Percentiles rank a stretch among this genome's conserved stretches.
Conservation (phyloP, 2,797 vertebrate genomes). For the Crenichthys baileyi region DNA sequence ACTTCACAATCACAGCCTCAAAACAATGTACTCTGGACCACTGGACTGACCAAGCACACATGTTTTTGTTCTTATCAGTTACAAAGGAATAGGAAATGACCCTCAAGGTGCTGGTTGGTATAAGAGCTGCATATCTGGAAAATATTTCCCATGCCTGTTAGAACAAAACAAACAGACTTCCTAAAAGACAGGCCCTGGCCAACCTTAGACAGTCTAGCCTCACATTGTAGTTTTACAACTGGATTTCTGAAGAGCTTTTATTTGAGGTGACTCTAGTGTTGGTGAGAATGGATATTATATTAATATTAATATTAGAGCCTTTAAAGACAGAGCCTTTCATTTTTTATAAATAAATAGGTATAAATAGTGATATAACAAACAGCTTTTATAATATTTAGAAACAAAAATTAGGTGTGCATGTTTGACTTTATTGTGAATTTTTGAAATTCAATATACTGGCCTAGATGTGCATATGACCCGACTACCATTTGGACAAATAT, state of each 20-base stretch:
- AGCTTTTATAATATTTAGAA: neutral
- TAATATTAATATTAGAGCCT: neutral
- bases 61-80: constrained; percentile 53
- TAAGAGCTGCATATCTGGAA: constrained; percentile 27
- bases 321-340: neutral
- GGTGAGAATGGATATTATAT: neutral
- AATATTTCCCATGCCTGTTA: constrained; percentile 48
- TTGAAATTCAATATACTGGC: neutral
- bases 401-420: neutral
- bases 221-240: neutral
- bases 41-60: constrained; percentile 37
- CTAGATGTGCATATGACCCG: no score
- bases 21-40: constrained; percentile 64
- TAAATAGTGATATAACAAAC: no score
- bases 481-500: neutral
- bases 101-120: constrained; percentile 31
- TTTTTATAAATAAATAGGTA: neutral
- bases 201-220: neutral
- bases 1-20: constrained; percentile 44
- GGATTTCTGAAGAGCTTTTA: neutral
- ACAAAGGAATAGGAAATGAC: constrained; percentile 57
- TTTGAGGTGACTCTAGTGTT: neutral
- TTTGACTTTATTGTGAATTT: neutral
- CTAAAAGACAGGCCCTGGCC: neutral
- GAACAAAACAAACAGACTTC: constrained; percentile 39